Base-by-base conservation (phyloP, 2,113 vertebrate genomes). In the Otus sunia region DNA sequence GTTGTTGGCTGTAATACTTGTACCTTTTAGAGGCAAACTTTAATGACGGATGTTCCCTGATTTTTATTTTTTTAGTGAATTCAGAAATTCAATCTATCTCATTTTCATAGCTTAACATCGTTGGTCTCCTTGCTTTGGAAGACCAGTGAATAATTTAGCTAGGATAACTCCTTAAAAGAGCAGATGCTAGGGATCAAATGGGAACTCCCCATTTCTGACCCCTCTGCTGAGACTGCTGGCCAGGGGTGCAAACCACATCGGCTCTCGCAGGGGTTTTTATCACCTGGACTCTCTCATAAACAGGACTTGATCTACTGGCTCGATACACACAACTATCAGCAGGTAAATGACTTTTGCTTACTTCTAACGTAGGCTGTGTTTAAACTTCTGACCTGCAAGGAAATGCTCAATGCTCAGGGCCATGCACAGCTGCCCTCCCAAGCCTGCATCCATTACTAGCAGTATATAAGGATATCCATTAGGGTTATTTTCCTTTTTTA, bases 371-470 rank as follows among this genome's bases (percentile, higher is more conserved):
- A 12, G n/a, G 5, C 36, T 80, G 21, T 12, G 52, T 68, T 88
- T 86, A n/a, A 74, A 39, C 34, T 68, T 34, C 52, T 89, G 34
- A 27, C 36, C 27, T 49, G 10, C 36, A 50, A 32, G 30, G 30
- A 78, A 17, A 21, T 3, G 11, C 14, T 60, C 20, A 34, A 7
- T n/a, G 60, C n/a, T 13, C 41, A 34, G 19, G 37, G 67, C 29
- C 12, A 2, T 6, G 10, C 32, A 10, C 9, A 36, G 29, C n/a
- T 56, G 39, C 5, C 2, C 30, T 60, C 8, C 3, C 19, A 25
- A 66, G 8, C 69, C 55, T 30, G 9, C 1, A 4, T 26, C 27
- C 12, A 0, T 60, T 36, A 2, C 15, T 9, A 2, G 21, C 11
- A 27, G 30, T 18, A 25, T 37, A 27, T 10, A 26, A n/a, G 7